Percentiles rank a stretch among this genome's conserved stretches.
These are phyloP conservation scores for Passer montanus DNA, from an alignment of 2,113 vertebrate genomes.

Conservation along the genomic window DNA sequence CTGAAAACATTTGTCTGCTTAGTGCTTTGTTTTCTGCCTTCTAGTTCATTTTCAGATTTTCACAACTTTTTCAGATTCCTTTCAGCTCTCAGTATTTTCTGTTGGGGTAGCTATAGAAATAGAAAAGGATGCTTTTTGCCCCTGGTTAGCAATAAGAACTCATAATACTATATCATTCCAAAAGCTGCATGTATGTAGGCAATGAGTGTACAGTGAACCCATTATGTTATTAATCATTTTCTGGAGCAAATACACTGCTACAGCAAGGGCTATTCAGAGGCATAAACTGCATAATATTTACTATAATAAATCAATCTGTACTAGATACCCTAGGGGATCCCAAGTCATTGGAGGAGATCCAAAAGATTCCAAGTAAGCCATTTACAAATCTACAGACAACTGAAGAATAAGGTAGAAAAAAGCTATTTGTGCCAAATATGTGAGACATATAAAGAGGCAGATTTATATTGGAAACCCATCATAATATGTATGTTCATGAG, in stretches of 20 bases:
- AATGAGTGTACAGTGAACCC: not conserved
- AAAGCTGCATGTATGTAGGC: conserved; percentile 32
- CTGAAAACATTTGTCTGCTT: not conserved
- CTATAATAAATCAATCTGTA: conserved; percentile 50
- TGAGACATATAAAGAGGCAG: not conserved
- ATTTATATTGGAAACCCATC: not conserved
- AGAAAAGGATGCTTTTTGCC: conserved; percentile 54
- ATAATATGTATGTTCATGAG: not conserved
- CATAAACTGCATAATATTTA: conserved; percentile 31
- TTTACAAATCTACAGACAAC: not conserved
- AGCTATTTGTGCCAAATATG: not conserved
- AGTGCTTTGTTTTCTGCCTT: not conserved
- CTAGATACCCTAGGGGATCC: not conserved
- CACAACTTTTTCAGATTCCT: conserved; percentile 9
- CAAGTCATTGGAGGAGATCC: not conserved
- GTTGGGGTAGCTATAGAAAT: not conserved
- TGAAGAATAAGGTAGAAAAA: not conserved
- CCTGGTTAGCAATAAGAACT: conserved; percentile 65
- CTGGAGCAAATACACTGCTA: not conserved
- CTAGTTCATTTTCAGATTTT: conserved; percentile 12
- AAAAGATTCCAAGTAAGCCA: conserved; percentile 8
- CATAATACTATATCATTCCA: conserved; percentile 63
- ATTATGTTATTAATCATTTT: conserved; percentile 51
- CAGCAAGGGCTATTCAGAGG: not conserved
- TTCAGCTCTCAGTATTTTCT: not conserved